Evolutionary conservation across 2,888 invertebrate species (phyloP).

Genomic region (Busseola fusca): DNA sequence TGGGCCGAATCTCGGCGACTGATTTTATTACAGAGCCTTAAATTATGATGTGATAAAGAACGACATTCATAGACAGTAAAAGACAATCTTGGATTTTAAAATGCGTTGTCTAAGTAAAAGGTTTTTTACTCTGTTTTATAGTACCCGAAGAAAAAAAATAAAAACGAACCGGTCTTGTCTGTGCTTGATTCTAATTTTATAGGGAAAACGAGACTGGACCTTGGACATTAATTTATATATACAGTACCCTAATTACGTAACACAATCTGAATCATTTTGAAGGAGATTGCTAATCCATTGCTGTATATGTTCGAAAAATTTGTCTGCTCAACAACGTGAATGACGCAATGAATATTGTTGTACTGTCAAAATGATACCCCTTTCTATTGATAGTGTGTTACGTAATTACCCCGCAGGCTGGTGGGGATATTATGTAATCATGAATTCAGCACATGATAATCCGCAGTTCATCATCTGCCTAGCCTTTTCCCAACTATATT

Average conservation of each 20-base stretch:
- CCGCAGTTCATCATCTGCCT: no score
- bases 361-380: no score
- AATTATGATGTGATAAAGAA: slow-evolving; percentile 35
- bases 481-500: no score
- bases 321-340: no score
- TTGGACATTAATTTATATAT: neutral
- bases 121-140: slow-evolving; percentile 25
- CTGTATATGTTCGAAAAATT: no score
- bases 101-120: slow-evolving; percentile 24
- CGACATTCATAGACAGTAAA: slow-evolving; percentile 32
- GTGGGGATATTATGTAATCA: neutral
- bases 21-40: slow-evolving; percentile 46
- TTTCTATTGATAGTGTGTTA: no score
- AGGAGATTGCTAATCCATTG: no score
- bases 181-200: slow-evolving; percentile 8
- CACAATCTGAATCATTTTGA: no score
- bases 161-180: neutral
- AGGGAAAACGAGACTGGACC: neutral
- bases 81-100: slow-evolving; percentile 21
- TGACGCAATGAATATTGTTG: no score
- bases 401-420: neutral
- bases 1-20: neutral
- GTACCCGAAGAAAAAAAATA: neutral
- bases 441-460: neutral
- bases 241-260: no score